These are phyloP conservation scores for Zosterops borbonicus DNA, from an alignment of 2,113 vertebrate genomes.

Conservation along the genomic window DNA sequence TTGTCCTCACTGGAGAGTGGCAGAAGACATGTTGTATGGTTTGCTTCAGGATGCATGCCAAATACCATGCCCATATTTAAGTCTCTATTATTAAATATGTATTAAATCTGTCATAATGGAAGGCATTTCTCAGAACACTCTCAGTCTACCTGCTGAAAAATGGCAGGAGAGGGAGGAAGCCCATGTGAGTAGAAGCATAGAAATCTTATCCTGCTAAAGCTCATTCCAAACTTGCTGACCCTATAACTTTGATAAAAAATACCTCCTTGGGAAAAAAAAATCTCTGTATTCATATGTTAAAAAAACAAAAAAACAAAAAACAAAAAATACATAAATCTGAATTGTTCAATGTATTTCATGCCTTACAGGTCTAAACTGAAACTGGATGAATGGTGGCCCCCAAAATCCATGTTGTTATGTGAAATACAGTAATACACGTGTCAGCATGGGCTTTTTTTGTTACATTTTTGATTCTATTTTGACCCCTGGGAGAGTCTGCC, in stretches of 20 bases:
- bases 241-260: neutral
- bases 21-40: neutral
- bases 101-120: neutral
- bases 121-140: neutral
- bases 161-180: neutral
- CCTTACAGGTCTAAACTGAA: neutral
- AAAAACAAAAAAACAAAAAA: neutral
- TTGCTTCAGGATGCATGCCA: neutral
- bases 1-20: neutral
- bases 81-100: neutral
- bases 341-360: neutral
- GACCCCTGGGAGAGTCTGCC: rapidly evolving
- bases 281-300: neutral
- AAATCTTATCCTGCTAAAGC: neutral
- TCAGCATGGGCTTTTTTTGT: neutral
- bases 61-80: neutral
- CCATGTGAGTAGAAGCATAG: neutral
- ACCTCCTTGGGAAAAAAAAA: neutral
- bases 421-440: neutral
- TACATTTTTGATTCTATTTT: neutral
- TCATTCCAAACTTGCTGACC: neutral
- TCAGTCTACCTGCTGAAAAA: neutral
- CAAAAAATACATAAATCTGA: neutral
- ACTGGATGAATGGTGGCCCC: neutral
- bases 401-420: neutral